A percentile compares a stretch with the other conserved stretches of the same genome.
phyloP scores from a whole-genome alignment of 2,113 vertebrate species.

The Hystrix cristata region DNA sequence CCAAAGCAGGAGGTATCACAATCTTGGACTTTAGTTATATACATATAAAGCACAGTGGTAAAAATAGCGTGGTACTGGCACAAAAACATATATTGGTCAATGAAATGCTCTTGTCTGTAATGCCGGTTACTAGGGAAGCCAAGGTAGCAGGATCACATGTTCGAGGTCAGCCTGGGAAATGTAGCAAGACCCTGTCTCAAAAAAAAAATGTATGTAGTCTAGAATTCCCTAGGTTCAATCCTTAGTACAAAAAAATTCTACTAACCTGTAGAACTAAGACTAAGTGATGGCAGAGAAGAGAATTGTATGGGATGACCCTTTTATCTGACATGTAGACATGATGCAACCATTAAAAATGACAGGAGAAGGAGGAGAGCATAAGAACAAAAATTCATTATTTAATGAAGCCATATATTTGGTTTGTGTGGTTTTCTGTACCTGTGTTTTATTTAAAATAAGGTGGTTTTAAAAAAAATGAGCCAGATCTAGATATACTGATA shows the following conservation, averaged over 20 bases:
- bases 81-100: background rate
- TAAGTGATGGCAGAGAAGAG: background rate
- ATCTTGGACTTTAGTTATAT: background rate
- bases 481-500: background rate
- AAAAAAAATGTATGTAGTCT: background rate
- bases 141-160: background rate
- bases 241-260: background rate
- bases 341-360: background rate
- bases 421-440: background rate
- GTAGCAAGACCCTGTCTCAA: background rate
- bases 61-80: background rate
- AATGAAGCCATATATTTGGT: background rate
- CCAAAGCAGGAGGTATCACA: background rate
- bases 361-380: background rate
- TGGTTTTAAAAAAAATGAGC: background rate
- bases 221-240: background rate
- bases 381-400: background rate
- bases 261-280: background rate
- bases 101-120: background rate
- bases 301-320: background rate
- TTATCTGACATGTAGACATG: background rate
- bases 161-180: background rate
- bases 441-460: background rate
- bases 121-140: background rate
- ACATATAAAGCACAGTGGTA: background rate